Conservation (phyloP, 2,888 invertebrate species). For the Gastrophysa polygoni region DNA sequence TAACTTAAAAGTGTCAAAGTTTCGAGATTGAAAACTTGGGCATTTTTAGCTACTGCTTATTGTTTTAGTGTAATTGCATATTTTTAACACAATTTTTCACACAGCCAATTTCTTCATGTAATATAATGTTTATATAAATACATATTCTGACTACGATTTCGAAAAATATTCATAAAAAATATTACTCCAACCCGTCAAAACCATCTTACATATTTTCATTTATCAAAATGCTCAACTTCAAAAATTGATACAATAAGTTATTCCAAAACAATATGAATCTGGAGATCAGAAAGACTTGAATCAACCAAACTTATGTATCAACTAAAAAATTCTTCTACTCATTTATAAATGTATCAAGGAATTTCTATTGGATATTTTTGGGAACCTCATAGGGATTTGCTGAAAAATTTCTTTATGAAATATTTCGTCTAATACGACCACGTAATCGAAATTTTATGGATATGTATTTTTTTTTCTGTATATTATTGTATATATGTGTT, state of each 20-base stretch:
- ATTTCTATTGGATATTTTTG: neutral
- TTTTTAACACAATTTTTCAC: constrained; percentile 38
- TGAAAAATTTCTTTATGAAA: neutral
- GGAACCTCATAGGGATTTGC: neutral
- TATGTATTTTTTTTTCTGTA: constrained; percentile 44
- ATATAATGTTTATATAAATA: constrained; percentile 46
- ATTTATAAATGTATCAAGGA: too few species aligned
- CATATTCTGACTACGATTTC: constrained; percentile 41
- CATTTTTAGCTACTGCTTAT: constrained; percentile 40
- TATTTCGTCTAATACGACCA: neutral
- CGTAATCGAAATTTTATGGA: constrained; percentile 19
- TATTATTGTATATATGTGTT: constrained; percentile 50
- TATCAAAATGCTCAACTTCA: neutral
- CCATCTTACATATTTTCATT: neutral
- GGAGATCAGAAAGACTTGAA: too few species aligned
- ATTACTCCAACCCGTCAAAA: neutral
- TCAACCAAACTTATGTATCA: too few species aligned
- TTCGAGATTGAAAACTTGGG: constrained; percentile 16
- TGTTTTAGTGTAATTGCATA: constrained; percentile 40
- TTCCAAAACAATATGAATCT: too few species aligned
- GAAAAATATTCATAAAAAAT: constrained; percentile 39
- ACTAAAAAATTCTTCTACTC: too few species aligned
- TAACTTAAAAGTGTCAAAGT: constrained; percentile 31
- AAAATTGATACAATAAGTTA: too few species aligned
- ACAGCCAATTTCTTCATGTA: constrained; percentile 44